Base-by-base conservation (phyloP, 2,888 invertebrate species). In the Ophonus ardosiacus region DNA sequence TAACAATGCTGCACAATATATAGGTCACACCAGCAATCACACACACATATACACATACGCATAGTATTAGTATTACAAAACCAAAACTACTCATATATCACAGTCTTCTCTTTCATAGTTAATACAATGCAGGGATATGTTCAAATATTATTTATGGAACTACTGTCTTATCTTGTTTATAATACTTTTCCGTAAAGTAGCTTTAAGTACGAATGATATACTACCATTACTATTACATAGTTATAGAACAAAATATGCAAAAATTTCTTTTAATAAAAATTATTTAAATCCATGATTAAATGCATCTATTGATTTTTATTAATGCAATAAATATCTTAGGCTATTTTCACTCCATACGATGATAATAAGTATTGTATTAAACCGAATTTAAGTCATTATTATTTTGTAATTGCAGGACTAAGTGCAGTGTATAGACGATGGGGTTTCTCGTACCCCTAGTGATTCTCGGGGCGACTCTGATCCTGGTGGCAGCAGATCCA, bases 1-100 rank as follows among this genome's bases (percentile, higher is more conserved):
- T 76, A 76, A 76, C 76, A 76, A 76, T 76, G 76, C 15, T 17
- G 56, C 51, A 8, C 43, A 15, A 40, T 76, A 76, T 76, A 76
- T 76, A 76, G 76, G 76, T 76, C 76, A 76, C 43, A 51, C 7
- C 43, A 51, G 13, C 43, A 51, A 51, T 51, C 43, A 51, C 43
- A 51, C 43, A 51, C 43, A 51, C 43, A 51, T 13, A 51, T 13
- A 51, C 43, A 51, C 13, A 13, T 51, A 51, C 43, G 13, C 43
- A 51, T 51, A 13, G 43, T 51, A 51, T 51, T 51, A 51, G 13
- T 51, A 13, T 51, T 51, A 51, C 43, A 51, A 51, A 51, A 51
- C 43, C 13, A 13, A 51, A 51, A 13, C 10, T 51, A 51, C 43
- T 51, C 43, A 51, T 51, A 51, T 51, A 51, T 51, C 43, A 51